Evolutionary conservation across 2,113 vertebrate species (phyloP).

Genomic region (Cottus gobio): DNA sequence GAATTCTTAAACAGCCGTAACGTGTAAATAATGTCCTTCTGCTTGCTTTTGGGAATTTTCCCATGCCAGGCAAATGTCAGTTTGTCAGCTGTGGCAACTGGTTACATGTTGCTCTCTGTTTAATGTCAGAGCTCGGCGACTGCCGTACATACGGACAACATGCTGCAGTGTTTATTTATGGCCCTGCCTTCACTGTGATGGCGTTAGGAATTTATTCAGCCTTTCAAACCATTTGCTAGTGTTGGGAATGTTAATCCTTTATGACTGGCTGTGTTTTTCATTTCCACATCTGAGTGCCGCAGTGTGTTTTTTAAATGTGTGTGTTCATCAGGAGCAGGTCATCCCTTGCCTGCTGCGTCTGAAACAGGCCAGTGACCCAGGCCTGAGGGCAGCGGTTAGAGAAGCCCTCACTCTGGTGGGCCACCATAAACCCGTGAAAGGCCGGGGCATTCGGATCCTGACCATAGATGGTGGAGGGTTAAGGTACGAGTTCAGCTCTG

Average conservation of each 20-base stretch:
- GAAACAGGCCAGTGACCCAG: constrained; percentile 88
- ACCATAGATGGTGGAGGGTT: constrained; percentile 94
- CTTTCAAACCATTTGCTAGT: constrained; percentile 15
- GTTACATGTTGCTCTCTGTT: not conserved
- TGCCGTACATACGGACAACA: constrained; percentile 5
- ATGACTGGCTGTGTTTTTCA: not conserved
- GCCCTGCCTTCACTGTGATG: constrained; percentile 24
- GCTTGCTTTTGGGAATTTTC: constrained; percentile 19
- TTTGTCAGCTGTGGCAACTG: not conserved
- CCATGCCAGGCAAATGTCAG: constrained; percentile 23
- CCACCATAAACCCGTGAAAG: constrained; percentile 91
- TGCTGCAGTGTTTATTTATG: constrained; percentile 51
- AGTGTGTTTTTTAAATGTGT: constrained; percentile 25
- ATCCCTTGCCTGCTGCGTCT: constrained; percentile 91
- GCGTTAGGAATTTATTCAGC: not conserved
- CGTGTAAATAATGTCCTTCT: constrained; percentile 16
- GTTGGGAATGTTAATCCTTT: not conserved
- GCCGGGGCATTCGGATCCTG: constrained; percentile 90
- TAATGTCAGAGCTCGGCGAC: constrained; percentile 36
- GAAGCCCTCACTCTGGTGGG: constrained; percentile 92
- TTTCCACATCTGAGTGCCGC: constrained; percentile 15
- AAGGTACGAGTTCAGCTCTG: constrained; percentile 54
- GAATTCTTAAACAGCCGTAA: not conserved
- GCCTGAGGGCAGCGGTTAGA: constrained; percentile 90
- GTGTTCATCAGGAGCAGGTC: constrained; percentile 86